Conservation (phyloP, 1,140 invertebrate species). For the Temnothorax curvispinosus region DNA sequence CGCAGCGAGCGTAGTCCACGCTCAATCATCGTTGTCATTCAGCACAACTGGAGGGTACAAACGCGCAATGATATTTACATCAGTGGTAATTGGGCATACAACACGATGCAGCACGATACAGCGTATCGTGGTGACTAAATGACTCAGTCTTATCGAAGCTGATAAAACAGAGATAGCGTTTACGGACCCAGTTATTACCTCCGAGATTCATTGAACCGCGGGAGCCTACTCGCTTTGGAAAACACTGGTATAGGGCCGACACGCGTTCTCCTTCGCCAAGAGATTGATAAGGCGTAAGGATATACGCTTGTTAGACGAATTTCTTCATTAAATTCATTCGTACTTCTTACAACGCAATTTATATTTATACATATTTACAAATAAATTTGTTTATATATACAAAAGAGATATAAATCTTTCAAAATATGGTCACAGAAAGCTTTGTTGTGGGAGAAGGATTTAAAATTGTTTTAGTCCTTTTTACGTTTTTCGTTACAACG, state of each 20-base stretch:
- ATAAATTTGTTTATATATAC: neutral
- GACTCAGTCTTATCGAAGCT: constrained; percentile 24
- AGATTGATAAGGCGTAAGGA: neutral
- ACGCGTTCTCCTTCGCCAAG: neutral
- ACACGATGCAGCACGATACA: neutral
- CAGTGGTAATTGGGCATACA: constrained; percentile 20
- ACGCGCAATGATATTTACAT: constrained; percentile 59
- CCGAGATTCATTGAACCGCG: neutral
- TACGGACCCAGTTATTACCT: neutral
- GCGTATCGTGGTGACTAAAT: constrained; percentile 24
- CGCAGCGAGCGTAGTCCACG: constrained; percentile 27
- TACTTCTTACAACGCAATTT: constrained; percentile 5
- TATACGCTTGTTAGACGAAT: neutral
- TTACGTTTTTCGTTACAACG: neutral
- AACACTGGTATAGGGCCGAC: neutral
- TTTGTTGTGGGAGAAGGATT: neutral
- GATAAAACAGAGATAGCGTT: constrained; percentile 36
- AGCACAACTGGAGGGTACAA: constrained; percentile 35
- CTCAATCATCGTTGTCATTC: constrained; percentile 57
- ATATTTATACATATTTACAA: constrained; percentile 39
- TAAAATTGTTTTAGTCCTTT: neutral
- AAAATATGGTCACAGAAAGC: neutral
- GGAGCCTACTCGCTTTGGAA: neutral
- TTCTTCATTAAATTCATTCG: constrained; percentile 8
- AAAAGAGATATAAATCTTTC: constrained; percentile 2